phyloP scores from a whole-genome alignment of 1,140 invertebrate genomes.

The Papilio aristodemus region DNA sequence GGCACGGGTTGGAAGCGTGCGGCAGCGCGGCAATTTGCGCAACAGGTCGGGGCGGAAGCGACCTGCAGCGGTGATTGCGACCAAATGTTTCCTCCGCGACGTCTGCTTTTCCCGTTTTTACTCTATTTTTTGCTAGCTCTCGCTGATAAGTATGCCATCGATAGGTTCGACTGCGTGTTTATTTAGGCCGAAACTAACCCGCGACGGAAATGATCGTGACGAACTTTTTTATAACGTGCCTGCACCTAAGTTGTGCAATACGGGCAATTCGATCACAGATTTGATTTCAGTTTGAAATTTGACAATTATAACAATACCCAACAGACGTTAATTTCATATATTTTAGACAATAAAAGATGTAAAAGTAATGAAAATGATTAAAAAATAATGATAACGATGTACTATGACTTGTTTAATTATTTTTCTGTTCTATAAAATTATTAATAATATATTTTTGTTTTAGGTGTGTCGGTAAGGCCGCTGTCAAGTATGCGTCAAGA shows the following conservation, averaged over 20 bases:
- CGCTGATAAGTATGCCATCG: slow-evolving; percentile 77
- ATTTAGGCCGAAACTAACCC: slow-evolving; percentile 67
- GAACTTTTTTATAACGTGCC: slow-evolving; percentile 36
- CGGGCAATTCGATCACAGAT: not conserved
- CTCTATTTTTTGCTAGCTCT: slow-evolving; percentile 64
- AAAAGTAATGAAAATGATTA: not conserved
- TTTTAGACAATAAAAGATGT: not conserved
- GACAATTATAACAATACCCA: not conserved
- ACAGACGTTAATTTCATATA: too few relatives aligned
- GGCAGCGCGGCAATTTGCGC: slow-evolving; percentile 64
- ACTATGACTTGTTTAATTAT: not conserved
- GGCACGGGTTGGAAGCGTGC: slow-evolving; percentile 30
- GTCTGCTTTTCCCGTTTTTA: slow-evolving; percentile 71
- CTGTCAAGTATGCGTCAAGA: slow-evolving; percentile 77
- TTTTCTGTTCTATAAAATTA: not conserved
- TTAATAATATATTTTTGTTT: slow-evolving; percentile 38
- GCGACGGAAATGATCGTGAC: slow-evolving; percentile 62
- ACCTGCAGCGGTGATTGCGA: slow-evolving; percentile 76
- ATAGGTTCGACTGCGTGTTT: slow-evolving; percentile 70
- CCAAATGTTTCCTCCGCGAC: slow-evolving; percentile 77
- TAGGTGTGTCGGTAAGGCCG: slow-evolving; percentile 78
- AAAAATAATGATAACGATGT: not conserved
- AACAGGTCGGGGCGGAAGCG: slow-evolving; percentile 79
- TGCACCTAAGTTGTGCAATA: not conserved
- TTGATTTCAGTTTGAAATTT: not conserved